Evolutionary conservation across 2,888 invertebrate genomes (phyloP), one percentile per base, ranked within the genome.

Genomic region (Pollenia angustigena): DNA sequence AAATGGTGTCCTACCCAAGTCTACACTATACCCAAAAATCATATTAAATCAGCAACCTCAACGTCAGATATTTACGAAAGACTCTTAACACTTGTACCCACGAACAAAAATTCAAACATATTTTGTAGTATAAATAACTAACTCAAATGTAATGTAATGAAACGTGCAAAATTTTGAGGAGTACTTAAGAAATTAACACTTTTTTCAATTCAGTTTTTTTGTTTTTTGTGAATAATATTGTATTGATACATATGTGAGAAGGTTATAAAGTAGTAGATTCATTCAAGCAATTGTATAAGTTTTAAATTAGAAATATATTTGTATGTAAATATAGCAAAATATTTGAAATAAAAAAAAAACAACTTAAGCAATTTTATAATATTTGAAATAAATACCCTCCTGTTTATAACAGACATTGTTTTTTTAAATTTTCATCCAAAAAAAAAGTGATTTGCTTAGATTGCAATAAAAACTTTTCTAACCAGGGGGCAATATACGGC

Each of bases 131-230:
- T 56, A 88, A 80, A 78, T 74, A 85, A 75, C 50, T 86, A 81
- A 85, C 56, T 68, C 54, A 74, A 72, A 84, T 78, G 54, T 85
- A 86, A 60, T 87, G 87, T 85, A 88, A 88, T 84, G 85, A 81
- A 83, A 87, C 85, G 81, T 78, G 84, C 81, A 88, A 88, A 87
- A 72, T 80, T 81, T 85, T 71, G n/a, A 76, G 66, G 76, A 80
- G 80, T 83, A 83, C 76, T 80, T 75, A 80, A 83, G 64, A 87
- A 68, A 87, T 87, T 83, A 85, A 87, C 82, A 83, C 75, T 60
- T 85, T 66, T n/a, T 76, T 52, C 23, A 79, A 58, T 60, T 16
- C n/a, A 54, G 18, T 12, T 23, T 62, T 62, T 54, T 32, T 48
- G 50, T 50, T 50, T 50, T 50, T 16, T 12, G 12, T 74, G 23